A percentile compares a stretch with the other conserved stretches of the same genome.
phyloP scores from a whole-genome alignment of 2,888 invertebrate genomes.

The Hetaerina titia region DNA sequence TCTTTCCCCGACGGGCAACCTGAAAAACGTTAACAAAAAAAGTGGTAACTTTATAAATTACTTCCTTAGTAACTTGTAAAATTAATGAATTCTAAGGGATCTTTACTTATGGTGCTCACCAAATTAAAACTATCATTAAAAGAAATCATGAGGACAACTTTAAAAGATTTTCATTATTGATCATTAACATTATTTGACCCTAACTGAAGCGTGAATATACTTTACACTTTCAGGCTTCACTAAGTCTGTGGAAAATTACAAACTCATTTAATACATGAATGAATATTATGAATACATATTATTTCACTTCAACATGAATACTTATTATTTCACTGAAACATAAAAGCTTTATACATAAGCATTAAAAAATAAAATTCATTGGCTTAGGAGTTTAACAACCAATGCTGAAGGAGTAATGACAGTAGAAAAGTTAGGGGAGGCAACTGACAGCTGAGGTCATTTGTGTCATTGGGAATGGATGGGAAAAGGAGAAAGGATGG shows the following conservation, averaged over 20 bases:
- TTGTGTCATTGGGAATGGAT: no score
- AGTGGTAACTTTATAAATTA: neutral
- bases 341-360: neutral
- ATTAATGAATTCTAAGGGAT: neutral
- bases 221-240: neutral
- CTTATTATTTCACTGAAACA: neutral
- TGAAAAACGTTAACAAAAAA: slow-evolving; percentile 3
- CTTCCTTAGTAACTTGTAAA: neutral
- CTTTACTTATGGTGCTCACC: neutral
- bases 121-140: neutral
- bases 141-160: no score
- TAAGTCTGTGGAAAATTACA: neutral
- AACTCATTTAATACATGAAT: neutral
- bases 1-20: slow-evolving; percentile 31
- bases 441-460: no score
- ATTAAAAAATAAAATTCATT: neutral
- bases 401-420: neutral
- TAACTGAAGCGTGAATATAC: no score
- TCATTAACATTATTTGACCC: neutral
- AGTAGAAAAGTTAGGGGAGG: no score
- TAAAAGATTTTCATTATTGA: neutral
- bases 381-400: neutral
- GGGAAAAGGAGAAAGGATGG: neutral
- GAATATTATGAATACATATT: neutral
- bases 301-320: neutral